Base-by-base conservation (phyloP, 2,797 vertebrate species). In the Sebastes nivosus region DNA sequence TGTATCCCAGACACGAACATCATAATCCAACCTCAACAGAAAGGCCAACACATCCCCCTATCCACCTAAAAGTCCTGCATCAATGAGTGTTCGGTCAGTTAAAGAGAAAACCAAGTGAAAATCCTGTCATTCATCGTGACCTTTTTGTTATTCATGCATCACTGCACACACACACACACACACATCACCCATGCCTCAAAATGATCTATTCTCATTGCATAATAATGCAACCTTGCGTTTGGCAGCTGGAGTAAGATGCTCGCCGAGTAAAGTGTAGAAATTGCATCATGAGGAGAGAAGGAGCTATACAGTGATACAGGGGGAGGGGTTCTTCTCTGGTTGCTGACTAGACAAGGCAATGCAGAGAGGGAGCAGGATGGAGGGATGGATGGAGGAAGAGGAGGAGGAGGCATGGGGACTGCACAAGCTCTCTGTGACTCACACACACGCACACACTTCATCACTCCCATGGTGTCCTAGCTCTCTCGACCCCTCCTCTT, bases 291-390 rank as follows among this genome's bases (percentile, higher is more conserved):
- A 88, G 63, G 76, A 88, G 63, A 81, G 73, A 80, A 76, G 80
- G 83, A 81, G 81, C 82, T 88, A 82, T 78, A 83, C 84, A 57
- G 77, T 77, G 67, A 75, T 25, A 25, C 32, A 46, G 77, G 88
- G 88, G 90, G 84, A 68, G 84, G 89, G 87, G 83, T 67, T 42
- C 52, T 73, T 71, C 75, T 81, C 73, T 85, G n/a, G 59, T 4
- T 80, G 82, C 83, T 91, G 92, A 92, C 86, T 88, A 69, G 87
- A 82, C 89, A 22, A 66, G 75, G 86, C 83, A 80, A 79, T 92
- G 90, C 88, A 89, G 88, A 85, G 78, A 85, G 79, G 67, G 70
- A 87, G 83, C 59, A 82, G 75, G 74, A 75, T 83, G 80, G 86
- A 91, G 46, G 82, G 87, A 89, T 72, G 77, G 77, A 68, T 52